Base-by-base conservation (phyloP, 2,888 invertebrate genomes). In the Conus canariensis region DNA sequence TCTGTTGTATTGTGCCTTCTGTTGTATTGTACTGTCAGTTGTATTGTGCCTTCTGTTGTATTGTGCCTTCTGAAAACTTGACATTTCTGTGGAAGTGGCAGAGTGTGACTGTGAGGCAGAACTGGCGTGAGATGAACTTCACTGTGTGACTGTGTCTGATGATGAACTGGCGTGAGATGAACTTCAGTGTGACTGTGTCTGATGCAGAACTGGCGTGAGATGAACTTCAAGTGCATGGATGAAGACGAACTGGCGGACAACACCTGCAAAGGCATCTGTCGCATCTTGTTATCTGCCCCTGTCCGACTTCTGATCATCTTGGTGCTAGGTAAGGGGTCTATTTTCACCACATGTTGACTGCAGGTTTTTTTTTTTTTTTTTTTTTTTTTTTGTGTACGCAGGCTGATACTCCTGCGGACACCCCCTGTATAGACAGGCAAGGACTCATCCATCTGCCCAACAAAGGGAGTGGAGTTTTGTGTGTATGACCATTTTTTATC, bases 121-220 rank as follows among this genome's bases (percentile, higher is more conserved):
- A 99, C 96, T 99, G 99, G 98, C 97, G 97, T 25, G 99, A 99
- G 97, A 99, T 99, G 99, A 98, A 99, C 95, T 98, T 98, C 95
- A 98, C n/a, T n/a, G 30, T 30, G 30, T 30, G 30, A 30, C 30
- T 30, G 30, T 30, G 30, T 30, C 30, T 30, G 30, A 30, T 30
- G 30, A 30, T 30, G 30, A 30, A 30, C 30, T 30, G 30, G 30
- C 30, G 30, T 30, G 30, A 30, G 30, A 30, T 30, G 30, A 30
- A 30, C 30, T 30, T 30, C 30, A 45, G 45, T 45, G 45, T 45
- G 45, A 45, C 45, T 70, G 16, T 70, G 16, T 64, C 25, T 74
- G n/a, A 97, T 97, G 70, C 96, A 98, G 98, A 99, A 99, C 96
- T 99, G 99, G 98, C 97, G 97, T 25, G 99, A 99, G 97, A 99